A percentile compares a stretch with the other conserved stretches of the same genome.
phyloP scores from a whole-genome alignment of 2,113 vertebrate species.

The Prionailurus viverrinus region DNA sequence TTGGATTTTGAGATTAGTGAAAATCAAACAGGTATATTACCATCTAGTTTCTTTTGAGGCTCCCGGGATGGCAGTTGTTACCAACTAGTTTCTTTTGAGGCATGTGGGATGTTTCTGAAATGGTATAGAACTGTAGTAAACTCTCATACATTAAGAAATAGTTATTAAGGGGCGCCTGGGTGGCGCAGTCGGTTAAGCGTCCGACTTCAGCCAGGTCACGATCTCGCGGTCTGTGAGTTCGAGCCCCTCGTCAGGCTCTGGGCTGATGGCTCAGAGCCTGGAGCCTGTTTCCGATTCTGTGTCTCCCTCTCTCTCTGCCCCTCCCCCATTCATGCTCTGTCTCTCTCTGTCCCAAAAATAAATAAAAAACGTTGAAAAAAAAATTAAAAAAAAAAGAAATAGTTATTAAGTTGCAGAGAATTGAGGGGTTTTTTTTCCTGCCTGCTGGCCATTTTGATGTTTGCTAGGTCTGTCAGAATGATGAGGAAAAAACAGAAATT shows the following conservation, averaged over 20 bases:
- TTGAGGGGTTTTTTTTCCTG: not conserved
- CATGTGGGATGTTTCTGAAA: not conserved
- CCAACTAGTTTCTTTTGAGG: slow-evolving; percentile 7
- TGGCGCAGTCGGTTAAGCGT: no score
- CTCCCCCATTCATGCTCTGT: no score
- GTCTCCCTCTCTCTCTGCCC: no score
- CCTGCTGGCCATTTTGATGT: not conserved
- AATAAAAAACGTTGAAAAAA: no score
- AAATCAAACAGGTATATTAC: slow-evolving; percentile 84
- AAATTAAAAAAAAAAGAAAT: no score
- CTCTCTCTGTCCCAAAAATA: no score
- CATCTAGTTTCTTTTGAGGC: not conserved
- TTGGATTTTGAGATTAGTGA: slow-evolving; percentile 70
- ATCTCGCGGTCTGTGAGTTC: no score
- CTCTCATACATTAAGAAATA: not conserved
- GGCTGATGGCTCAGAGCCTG: no score
- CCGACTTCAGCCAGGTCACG: no score
- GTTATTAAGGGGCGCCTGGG: no score
- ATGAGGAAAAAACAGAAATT: not conserved
- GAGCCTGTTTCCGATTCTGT: no score
- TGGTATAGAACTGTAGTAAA: not conserved
- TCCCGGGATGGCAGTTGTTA: not conserved
- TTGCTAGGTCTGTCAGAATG: slow-evolving; percentile 7
- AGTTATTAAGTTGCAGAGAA: slow-evolving; percentile 23
- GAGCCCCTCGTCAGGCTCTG: no score